Evolutionary conservation across 2,888 invertebrate species (phyloP).

Genomic region (Spilarctia lutea): DNA sequence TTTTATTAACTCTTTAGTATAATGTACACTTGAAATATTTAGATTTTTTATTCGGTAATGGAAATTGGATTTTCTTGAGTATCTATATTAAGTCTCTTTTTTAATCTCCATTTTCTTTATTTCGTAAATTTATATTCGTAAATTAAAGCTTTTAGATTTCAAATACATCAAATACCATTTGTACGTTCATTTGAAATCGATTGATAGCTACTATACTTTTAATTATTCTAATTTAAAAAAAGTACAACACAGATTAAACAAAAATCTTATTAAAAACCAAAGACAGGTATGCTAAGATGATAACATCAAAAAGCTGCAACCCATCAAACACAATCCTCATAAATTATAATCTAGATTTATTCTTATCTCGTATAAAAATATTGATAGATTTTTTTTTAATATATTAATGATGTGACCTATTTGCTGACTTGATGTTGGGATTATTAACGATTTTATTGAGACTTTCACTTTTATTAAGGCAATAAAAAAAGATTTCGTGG

Average conservation of each 20-base stretch:
- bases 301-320: neutral
- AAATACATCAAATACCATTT: neutral
- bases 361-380: neutral
- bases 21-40: neutral
- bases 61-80: neutral
- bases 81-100: neutral
- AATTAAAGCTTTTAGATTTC: neutral
- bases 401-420: neutral
- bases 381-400: neutral
- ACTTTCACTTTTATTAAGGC: neutral
- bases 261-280: neutral
- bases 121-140: neutral
- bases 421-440: neutral
- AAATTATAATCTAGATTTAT: neutral
- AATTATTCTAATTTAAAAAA: neutral
- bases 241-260: neutral
- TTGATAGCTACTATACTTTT: neutral
- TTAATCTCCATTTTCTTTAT: neutral
- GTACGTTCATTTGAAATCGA: neutral
- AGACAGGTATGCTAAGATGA: neutral
- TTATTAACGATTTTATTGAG: neutral
- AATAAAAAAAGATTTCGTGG: neutral
- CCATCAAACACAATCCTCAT: neutral
- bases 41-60: neutral
- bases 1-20: neutral